phyloP scores from a whole-genome alignment of 2,797 vertebrate genomes.

The Myotis vivesi region DNA sequence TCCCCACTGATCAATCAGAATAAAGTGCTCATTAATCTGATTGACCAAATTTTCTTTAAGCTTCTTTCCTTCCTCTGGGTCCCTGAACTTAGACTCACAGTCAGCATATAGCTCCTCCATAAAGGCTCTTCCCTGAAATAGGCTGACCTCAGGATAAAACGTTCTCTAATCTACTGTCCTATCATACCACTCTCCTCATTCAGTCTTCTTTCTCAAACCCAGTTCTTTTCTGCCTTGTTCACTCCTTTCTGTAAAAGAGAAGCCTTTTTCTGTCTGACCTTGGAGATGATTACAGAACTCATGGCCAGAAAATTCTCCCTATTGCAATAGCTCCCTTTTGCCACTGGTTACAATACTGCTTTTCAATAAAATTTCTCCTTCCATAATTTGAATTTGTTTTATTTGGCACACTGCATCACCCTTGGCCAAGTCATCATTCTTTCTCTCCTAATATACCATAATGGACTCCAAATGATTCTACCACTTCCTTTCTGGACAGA shows the following conservation, averaged over 20 bases:
- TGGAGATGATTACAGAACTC: background rate
- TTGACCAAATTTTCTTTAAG: background rate
- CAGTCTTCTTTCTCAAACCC: background rate
- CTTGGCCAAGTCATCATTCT: background rate
- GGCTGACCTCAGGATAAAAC: background rate
- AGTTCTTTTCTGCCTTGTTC: background rate
- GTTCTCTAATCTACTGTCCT: background rate
- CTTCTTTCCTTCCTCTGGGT: background rate
- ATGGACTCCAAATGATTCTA: background rate
- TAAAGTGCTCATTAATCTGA: background rate
- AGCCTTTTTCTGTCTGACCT: background rate
- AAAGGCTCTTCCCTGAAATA: background rate
- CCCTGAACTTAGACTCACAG: background rate
- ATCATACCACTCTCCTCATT: background rate
- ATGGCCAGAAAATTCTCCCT: background rate
- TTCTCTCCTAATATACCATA: background rate
- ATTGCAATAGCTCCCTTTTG: background rate
- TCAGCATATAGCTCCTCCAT: background rate
- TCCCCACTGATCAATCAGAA: background rate
- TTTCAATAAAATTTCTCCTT: background rate
- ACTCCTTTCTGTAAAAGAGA: background rate
- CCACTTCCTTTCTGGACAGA: background rate
- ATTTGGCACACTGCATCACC: background rate
- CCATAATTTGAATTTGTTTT: background rate
- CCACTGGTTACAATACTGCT: background rate